Evolutionary conservation across 2,888 invertebrate genomes (phyloP).

Genomic region (Drosophila peninsularis): DNA sequence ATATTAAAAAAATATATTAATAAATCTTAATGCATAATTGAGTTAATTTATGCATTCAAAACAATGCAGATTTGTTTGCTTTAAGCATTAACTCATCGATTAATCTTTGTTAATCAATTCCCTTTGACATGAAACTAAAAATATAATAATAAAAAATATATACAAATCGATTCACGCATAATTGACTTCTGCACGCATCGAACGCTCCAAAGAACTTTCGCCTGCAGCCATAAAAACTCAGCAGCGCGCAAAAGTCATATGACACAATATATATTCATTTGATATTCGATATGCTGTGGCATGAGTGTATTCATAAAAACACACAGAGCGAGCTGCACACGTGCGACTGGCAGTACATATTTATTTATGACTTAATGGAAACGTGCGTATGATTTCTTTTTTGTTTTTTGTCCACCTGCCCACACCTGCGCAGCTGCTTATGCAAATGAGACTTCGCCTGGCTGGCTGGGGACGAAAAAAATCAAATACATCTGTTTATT

Average conservation of each 20-base stretch:
- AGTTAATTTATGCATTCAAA: no score
- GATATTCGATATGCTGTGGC: conserved; percentile 51
- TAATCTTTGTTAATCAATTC: not conserved
- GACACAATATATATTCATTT: conserved; percentile 46
- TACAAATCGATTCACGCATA: not conserved
- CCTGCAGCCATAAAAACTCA: conserved; percentile 39
- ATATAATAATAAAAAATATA: no score
- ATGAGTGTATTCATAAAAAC: conserved; percentile 29
- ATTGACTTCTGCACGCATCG: not conserved
- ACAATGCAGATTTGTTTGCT: no score
- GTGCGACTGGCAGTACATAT: conserved; percentile 15
- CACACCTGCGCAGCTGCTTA: conserved; percentile 24
- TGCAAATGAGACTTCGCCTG: conserved; percentile 43
- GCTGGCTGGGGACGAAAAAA: conserved; percentile 5
- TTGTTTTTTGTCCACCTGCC: conserved; percentile 4
- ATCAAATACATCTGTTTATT: conserved; percentile 26
- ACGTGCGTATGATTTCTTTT: conserved; percentile 8
- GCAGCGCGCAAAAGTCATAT: conserved; percentile 40
- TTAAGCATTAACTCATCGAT: no score
- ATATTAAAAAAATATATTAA: no score
- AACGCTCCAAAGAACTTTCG: conserved; percentile 5
- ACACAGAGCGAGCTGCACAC: conserved; percentile 3
- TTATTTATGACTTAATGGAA: conserved; percentile 32
- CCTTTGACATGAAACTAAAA: not conserved
- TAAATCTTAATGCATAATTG: no score